These are phyloP conservation scores for Clytia hemisphaerica DNA, from an alignment of 30 jellyfish, hydroid and myxozoan genomes.

Conservation along the genomic window DNA sequence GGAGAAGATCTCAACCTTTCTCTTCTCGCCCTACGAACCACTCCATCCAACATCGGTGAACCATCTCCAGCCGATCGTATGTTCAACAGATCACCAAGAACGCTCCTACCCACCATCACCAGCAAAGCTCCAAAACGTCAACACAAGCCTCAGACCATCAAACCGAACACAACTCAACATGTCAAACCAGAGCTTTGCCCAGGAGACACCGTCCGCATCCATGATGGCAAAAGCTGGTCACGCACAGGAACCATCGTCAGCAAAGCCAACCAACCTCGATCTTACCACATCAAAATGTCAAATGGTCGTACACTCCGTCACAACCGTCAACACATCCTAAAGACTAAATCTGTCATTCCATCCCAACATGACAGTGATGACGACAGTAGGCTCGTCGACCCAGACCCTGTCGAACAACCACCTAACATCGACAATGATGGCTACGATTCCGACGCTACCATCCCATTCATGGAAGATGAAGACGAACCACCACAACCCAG, in stretches of 20 bases:
- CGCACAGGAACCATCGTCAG: slow-evolving; percentile 9
- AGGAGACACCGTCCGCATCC: slow-evolving; percentile 20
- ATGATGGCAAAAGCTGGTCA: slow-evolving; percentile 23
- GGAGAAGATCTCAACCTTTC: slow-evolving; percentile 29
- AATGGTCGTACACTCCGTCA: slow-evolving; percentile 28
- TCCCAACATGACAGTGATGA: background rate
- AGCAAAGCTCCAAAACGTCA: slow-evolving; percentile 2
- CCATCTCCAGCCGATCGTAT: slow-evolving; percentile 40
- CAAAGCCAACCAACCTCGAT: slow-evolving; percentile 34
- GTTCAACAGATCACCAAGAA: slow-evolving; percentile 37
- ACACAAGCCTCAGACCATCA: no score
- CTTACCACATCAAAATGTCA: slow-evolving; percentile 18
- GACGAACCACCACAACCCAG: background rate
- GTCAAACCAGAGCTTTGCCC: background rate
- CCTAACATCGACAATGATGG: background rate
- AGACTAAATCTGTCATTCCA: background rate
- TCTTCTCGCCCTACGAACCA: slow-evolving; percentile 10
- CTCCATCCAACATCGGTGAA: slow-evolving; percentile 34
- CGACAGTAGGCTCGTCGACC: background rate
- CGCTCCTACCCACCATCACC: slow-evolving; percentile 38
- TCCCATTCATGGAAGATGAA: slow-evolving; percentile 1
- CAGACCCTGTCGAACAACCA: background rate
- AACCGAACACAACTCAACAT: background rate
- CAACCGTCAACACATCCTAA: slow-evolving; percentile 36
- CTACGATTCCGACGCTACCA: slow-evolving; percentile 10